Conservation (phyloP, 2,888 invertebrate species). For the Selenia dentaria region DNA sequence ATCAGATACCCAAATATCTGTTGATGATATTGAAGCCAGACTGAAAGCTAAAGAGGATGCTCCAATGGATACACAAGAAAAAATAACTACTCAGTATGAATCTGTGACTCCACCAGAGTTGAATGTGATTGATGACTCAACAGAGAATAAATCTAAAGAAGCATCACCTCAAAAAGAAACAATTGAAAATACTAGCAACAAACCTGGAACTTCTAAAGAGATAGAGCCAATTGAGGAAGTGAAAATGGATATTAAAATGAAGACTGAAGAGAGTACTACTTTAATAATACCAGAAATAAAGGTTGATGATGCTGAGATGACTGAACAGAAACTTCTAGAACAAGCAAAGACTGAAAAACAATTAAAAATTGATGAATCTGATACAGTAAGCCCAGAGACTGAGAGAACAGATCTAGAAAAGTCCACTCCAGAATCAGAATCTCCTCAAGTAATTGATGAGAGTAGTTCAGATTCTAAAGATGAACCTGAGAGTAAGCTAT, state of each 20-base stretch:
- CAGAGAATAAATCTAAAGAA: slow-evolving; percentile 41
- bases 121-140: slow-evolving; percentile 51
- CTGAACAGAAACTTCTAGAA: slow-evolving; percentile 63
- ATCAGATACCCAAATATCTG: slow-evolving; percentile 69
- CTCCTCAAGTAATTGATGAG: slow-evolving; percentile 55
- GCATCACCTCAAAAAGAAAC: slow-evolving; percentile 29
- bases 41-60: slow-evolving; percentile 76
- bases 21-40: slow-evolving; percentile 69
- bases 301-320: slow-evolving; percentile 74
- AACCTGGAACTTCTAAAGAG: slow-evolving; percentile 36
- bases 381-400: slow-evolving; percentile 34
- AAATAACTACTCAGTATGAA: slow-evolving; percentile 56
- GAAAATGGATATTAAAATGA: slow-evolving; percentile 59
- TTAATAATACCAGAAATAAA: slow-evolving; percentile 73
- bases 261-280: slow-evolving; percentile 40
- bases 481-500: slow-evolving; percentile 60
- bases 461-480: slow-evolving; percentile 74
- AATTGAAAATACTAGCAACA: slow-evolving; percentile 39
- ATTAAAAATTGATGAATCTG: slow-evolving; percentile 32
- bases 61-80: slow-evolving; percentile 59
- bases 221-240: slow-evolving; percentile 35
- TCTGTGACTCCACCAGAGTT: slow-evolving; percentile 64
- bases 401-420: slow-evolving; percentile 12
- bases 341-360: slow-evolving; percentile 47
- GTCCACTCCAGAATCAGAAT: slow-evolving; percentile 41